Evolutionary conservation across 2,113 vertebrate genomes (phyloP).

Genomic region (Phylloscopus whistleri): DNA sequence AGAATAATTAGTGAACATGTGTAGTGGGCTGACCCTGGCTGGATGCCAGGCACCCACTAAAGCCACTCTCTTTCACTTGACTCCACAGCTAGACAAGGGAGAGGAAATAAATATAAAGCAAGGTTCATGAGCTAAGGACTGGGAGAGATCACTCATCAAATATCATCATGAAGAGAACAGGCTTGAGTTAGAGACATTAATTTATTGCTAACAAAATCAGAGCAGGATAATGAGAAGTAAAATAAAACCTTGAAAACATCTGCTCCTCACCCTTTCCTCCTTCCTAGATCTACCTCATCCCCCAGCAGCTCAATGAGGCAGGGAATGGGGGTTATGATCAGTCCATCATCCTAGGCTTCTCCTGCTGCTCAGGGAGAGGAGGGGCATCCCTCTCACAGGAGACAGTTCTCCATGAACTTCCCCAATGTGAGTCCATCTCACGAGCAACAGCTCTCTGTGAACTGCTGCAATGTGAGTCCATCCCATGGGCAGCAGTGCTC

Average conservation of each 20-base stretch:
- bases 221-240: neutral
- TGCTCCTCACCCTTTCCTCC: neutral
- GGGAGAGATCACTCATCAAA: neutral
- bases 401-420: too few species aligned
- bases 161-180: neutral
- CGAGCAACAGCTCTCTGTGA: too few species aligned
- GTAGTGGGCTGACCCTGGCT: neutral
- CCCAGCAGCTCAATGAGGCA: neutral
- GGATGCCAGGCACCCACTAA: neutral
- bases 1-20: neutral
- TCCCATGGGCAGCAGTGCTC: too few species aligned
- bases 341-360: neutral
- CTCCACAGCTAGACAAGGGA: neutral
- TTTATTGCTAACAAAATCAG: neutral
- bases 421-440: too few species aligned
- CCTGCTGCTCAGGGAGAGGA: neutral
- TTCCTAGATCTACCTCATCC: neutral
- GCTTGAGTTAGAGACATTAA: neutral
- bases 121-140: neutral
- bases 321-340: neutral
- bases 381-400: neutral
- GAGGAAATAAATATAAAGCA: neutral
- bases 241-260: neutral
- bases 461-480: too few species aligned
- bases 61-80: fast-evolving